Evolutionary conservation across 2,113 vertebrate species (phyloP).

Genomic region (Gobius niger): DNA sequence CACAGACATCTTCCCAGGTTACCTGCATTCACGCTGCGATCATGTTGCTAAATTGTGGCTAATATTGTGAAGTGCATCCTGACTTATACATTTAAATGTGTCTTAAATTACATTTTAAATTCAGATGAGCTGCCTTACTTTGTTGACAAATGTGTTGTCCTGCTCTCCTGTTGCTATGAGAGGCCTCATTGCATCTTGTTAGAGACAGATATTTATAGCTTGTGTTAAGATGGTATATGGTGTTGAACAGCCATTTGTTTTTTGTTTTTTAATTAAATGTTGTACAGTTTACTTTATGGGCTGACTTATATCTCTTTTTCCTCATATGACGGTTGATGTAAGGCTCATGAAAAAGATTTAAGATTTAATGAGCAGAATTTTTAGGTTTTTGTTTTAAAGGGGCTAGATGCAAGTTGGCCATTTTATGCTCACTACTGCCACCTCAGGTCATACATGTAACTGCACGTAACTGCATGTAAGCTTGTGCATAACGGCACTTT

Average conservation of each 20-base stretch:
- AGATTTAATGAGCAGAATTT: no score
- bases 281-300: not conserved
- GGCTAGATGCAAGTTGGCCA: no score
- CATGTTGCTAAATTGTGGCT: constrained; percentile 64
- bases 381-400: no score
- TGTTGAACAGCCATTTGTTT: not conserved
- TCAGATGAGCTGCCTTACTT: constrained; percentile 74
- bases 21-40: constrained; percentile 48
- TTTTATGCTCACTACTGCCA: no score
- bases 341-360: no score
- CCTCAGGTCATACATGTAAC: no score
- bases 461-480: no score
- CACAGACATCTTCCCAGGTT: constrained; percentile 41
- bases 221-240: not conserved
- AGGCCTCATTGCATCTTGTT: constrained; percentile 30
- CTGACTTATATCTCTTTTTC: no score
- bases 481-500: no score
- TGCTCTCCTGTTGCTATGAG: constrained; percentile 36
- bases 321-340: no score
- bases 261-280: not conserved
- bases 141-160: constrained; percentile 70
- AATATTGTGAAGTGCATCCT: constrained; percentile 64
- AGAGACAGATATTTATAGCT: constrained; percentile 7
- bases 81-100: constrained; percentile 73
- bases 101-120: constrained; percentile 80